These are phyloP conservation scores for Microcebus murinus DNA, from an alignment of 2,113 vertebrate species.

Conservation along the genomic window DNA sequence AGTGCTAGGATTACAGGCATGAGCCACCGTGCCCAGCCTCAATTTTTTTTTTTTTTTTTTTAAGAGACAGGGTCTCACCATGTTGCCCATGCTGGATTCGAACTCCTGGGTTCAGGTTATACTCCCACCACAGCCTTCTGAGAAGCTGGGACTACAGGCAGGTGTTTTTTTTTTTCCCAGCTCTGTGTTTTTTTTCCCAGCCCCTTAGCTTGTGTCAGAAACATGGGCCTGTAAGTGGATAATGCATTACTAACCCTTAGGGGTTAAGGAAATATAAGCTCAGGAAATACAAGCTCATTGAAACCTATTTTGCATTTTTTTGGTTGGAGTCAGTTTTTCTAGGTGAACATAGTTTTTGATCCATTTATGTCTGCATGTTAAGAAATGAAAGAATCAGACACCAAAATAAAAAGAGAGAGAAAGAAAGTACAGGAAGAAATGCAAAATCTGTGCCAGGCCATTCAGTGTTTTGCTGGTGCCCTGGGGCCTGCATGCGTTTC, in stretches of 20 bases:
- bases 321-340: background rate
- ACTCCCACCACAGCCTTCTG: background rate
- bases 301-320: background rate
- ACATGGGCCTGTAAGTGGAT: background rate
- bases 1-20: no score
- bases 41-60: background rate
- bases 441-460: background rate
- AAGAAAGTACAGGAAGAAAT: background rate
- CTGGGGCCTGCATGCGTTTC: background rate
- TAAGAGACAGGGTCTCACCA: background rate
- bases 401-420: background rate
- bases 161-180: no score
- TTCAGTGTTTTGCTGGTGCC: background rate
- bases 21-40: no score
- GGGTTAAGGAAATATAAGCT: no score
- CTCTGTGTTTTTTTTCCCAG: slow-evolving; percentile 13
- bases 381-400: background rate
- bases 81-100: background rate
- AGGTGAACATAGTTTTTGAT: background rate
- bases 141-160: background rate
- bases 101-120: background rate
- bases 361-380: background rate
- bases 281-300: background rate
- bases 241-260: background rate
- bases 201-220: slow-evolving; percentile 39